A percentile compares a stretch with the other conserved stretches of the same genome.
These are phyloP conservation scores for Bombus superbus DNA, from an alignment of 1,140 invertebrate species.

Conservation along the genomic window DNA sequence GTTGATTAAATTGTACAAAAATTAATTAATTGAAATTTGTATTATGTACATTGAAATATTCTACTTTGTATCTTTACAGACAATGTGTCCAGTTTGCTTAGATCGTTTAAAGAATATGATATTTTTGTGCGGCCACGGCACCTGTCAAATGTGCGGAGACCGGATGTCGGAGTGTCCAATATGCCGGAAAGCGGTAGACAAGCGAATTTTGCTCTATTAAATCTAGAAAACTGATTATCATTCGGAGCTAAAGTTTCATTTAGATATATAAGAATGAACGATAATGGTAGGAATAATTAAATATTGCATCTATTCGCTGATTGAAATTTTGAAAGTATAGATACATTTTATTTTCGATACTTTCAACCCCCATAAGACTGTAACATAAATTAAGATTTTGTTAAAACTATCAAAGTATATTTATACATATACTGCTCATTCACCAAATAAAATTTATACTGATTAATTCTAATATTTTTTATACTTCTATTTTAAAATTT, in stretches of 20 bases:
- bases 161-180: constrained; percentile 98
- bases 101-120: constrained; percentile 99
- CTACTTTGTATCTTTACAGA: constrained; percentile 85
- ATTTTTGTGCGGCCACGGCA: constrained; percentile 98
- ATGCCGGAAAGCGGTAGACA: constrained; percentile 97
- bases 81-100: constrained; percentile 98
- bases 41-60: not conserved
- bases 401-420: not conserved
- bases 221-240: constrained; percentile 9
- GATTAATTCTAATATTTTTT: not conserved
- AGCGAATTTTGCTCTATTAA: constrained; percentile 95
- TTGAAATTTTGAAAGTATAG: not conserved
- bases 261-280: not conserved
- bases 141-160: constrained; percentile 99
- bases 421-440: not conserved
- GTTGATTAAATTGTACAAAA: not conserved
- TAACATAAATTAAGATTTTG: not conserved
- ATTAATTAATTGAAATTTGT: not conserved
- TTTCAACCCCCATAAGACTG: not conserved
- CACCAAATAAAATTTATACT: not conserved
- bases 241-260: not conserved
- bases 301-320: not conserved
- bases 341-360: not conserved
- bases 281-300: constrained; percentile 23
- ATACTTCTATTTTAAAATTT: not conserved